Conservation (phyloP, 2,113 vertebrate genomes). For the Nipponia nippon region DNA sequence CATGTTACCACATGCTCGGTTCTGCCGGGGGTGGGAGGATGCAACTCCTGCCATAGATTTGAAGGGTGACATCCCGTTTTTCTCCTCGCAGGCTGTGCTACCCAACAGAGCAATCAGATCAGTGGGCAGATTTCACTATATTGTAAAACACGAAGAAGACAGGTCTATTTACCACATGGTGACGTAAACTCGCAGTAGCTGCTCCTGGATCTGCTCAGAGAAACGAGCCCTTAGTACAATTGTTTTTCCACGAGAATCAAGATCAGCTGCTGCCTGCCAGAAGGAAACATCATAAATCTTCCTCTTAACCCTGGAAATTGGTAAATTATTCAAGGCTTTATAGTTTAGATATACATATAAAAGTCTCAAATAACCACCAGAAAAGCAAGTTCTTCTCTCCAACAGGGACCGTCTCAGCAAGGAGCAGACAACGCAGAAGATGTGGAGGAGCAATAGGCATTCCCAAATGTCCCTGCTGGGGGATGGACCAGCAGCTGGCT, state of each 20-base stretch:
- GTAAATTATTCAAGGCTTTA: slow-evolving; percentile 57
- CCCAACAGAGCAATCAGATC: background rate
- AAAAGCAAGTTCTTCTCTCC: background rate
- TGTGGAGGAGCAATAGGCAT: background rate
- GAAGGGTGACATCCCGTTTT: background rate
- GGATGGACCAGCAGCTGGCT: background rate
- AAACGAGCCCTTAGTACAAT: slow-evolving; percentile 1
- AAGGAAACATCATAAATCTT: slow-evolving; percentile 51
- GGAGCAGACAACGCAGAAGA: background rate
- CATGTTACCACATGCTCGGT: accelerated
- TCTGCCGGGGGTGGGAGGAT: background rate
- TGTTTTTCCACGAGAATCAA: slow-evolving; percentile 10
- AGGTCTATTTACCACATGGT: background rate
- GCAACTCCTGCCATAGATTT: background rate
- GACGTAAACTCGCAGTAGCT: background rate
- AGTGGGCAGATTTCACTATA: background rate
- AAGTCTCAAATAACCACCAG: background rate
- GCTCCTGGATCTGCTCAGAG: background rate
- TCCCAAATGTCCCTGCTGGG: background rate
- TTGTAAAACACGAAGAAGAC: background rate
- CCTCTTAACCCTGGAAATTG: slow-evolving; percentile 45
- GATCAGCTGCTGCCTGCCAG: slow-evolving; percentile 28
- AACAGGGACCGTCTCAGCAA: background rate
- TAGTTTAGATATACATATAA: background rate
- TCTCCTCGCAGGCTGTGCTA: background rate